phyloP scores from a whole-genome alignment of 1,140 invertebrate genomes.

The Hermatobates lingyangjiaoensis region DNA sequence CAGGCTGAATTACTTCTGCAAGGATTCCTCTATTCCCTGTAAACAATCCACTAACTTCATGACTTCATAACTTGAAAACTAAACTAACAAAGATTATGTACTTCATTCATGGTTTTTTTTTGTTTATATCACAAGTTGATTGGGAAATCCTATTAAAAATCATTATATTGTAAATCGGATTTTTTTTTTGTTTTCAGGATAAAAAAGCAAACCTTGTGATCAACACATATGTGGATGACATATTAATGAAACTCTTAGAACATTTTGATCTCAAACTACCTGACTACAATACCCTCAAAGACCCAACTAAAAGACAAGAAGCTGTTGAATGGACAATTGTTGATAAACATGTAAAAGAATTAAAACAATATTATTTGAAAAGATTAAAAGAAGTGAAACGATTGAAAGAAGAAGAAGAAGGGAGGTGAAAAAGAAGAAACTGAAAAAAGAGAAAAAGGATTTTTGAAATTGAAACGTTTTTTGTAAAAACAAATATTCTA shows the following conservation, averaged over 20 bases:
- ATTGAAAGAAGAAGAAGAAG: too few species aligned
- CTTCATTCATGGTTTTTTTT: neutral
- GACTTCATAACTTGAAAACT: neutral
- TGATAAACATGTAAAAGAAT: constrained; percentile 27
- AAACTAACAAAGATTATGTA: neutral
- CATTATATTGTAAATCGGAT: neutral
- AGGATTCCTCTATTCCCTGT: neutral
- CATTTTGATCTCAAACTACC: constrained; percentile 48
- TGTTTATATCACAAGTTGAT: neutral
- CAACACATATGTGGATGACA: constrained; percentile 71
- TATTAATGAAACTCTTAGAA: constrained; percentile 58
- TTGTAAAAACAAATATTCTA: too few species aligned
- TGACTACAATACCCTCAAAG: constrained; percentile 39
- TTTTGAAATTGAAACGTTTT: too few species aligned
- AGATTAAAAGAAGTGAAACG: too few species aligned
- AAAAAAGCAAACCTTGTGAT: constrained; percentile 80
- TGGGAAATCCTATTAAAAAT: neutral
- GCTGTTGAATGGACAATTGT: constrained; percentile 39
- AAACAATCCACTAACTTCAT: neutral
- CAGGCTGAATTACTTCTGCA: too few species aligned
- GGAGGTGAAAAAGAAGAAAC: too few species aligned
- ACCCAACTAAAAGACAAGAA: constrained; percentile 39
- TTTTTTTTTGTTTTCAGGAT: constrained; percentile 40
- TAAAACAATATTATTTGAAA: too few species aligned
- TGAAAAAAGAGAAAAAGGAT: too few species aligned